Percentiles rank a stretch among this genome's conserved stretches.
Evolutionary conservation across 2,113 vertebrate species (phyloP).

Genomic region (Thymallus thymallus): DNA sequence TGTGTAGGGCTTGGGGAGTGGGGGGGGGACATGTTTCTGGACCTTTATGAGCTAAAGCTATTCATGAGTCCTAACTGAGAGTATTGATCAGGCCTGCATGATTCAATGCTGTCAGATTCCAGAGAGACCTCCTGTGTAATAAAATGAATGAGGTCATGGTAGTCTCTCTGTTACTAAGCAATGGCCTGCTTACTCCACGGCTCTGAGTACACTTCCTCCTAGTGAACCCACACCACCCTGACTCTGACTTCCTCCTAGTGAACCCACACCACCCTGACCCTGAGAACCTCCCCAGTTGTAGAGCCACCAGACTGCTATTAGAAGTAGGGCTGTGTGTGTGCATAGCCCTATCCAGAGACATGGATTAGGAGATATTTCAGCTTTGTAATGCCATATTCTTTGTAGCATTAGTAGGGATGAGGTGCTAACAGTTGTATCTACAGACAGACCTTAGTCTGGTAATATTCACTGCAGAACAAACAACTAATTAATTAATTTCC

Average conservation of each 20-base stretch:
- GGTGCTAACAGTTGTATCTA: neutral
- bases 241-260: too few relatives aligned
- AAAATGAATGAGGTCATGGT: constrained; percentile 48
- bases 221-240: constrained; percentile 5
- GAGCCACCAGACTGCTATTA: constrained; percentile 12
- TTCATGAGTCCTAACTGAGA: constrained; percentile 43
- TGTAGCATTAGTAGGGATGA: neutral
- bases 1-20: too few relatives aligned
- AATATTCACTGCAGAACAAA: neutral
- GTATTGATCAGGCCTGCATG: constrained; percentile 44
- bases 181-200: constrained; percentile 46
- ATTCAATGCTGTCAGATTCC: constrained; percentile 33
- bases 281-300: constrained; percentile 17
- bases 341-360: neutral
- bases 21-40: too few relatives aligned
- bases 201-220: constrained; percentile 28
- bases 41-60: neutral
- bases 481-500: neutral
- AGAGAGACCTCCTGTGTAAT: constrained; percentile 48
- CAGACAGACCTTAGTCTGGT: neutral
- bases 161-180: constrained; percentile 37
- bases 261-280: too few relatives aligned
- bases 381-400: neutral
- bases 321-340: neutral
- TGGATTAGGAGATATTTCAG: neutral